Conservation (phyloP, 2,888 invertebrate genomes). For the Danaus chrysippus region DNA sequence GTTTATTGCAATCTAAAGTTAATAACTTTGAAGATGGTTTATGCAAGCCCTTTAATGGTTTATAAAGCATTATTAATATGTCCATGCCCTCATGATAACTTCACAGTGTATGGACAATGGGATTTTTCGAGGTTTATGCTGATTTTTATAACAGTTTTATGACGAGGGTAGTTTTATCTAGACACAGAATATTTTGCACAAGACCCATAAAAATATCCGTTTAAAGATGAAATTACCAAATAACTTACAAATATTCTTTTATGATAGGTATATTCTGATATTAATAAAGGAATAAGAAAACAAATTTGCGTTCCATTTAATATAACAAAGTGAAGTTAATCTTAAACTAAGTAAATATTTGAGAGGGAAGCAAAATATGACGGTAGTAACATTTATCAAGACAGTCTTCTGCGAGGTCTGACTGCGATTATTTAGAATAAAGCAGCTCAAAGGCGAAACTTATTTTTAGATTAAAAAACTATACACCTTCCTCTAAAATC, state of each 20-base stretch:
- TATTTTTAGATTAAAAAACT: too few relatives aligned
- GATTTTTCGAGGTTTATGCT: constrained; percentile 20
- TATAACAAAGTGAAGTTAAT: too few relatives aligned
- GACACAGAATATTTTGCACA: constrained; percentile 1
- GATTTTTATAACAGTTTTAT: constrained; percentile 22
- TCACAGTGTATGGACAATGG: constrained; percentile 19
- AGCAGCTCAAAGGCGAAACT: too few relatives aligned
- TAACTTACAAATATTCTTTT: too few relatives aligned
- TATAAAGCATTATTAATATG: constrained; percentile 38
- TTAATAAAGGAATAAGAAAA: too few relatives aligned
- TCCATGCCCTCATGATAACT: constrained; percentile 28
- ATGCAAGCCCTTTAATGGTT: constrained; percentile 38
- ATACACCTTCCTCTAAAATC: too few relatives aligned
- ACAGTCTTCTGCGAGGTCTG: background rate
- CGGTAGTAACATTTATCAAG: background rate
- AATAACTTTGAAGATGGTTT: constrained; percentile 57
- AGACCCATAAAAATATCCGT: background rate
- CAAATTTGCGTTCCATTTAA: too few relatives aligned
- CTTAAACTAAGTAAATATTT: background rate
- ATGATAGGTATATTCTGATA: too few relatives aligned
- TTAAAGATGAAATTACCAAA: too few relatives aligned
- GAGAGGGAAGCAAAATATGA: background rate
- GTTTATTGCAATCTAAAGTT: constrained; percentile 74
- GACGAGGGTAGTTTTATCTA: background rate
- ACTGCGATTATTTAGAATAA: background rate